Conservation (phyloP, 2,113 vertebrate genomes). For the Menidia beryllina region DNA sequence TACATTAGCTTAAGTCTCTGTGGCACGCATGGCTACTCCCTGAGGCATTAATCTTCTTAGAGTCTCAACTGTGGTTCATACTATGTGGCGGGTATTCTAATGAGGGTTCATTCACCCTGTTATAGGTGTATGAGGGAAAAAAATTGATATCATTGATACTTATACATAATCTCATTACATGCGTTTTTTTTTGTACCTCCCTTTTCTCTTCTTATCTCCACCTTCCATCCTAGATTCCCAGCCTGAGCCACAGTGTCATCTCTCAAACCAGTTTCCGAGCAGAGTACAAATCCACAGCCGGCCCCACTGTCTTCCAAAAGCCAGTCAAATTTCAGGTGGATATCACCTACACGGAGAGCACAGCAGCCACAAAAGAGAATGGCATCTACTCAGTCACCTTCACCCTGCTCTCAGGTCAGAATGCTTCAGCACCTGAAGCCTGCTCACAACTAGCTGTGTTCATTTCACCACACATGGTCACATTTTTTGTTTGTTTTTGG, state of each 20-base stretch:
- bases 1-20: constrained; percentile 69
- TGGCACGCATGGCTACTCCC: constrained; percentile 63
- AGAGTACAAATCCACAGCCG: constrained; percentile 97
- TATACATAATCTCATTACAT: constrained; percentile 53
- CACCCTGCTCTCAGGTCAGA: constrained; percentile 96
- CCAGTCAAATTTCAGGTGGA: constrained; percentile 99
- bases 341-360: constrained; percentile 97
- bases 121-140: constrained; percentile 38
- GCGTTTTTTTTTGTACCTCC: constrained; percentile 18
- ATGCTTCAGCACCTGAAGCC: not conserved
- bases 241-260: constrained; percentile 98
- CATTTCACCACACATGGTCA: not conserved
- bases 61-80: constrained; percentile 53
- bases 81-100: constrained; percentile 67
- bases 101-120: constrained; percentile 64
- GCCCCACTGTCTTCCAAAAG: constrained; percentile 99
- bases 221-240: constrained; percentile 86
- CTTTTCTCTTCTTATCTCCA: not conserved
- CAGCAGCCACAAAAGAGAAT: constrained; percentile 92
- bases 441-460: not conserved
- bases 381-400: constrained; percentile 99
- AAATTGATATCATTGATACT: constrained; percentile 35
- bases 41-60: constrained; percentile 66
- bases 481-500: too few species aligned
- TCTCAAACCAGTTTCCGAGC: constrained; percentile 99